Evolutionary conservation across 1,140 invertebrate genomes (phyloP).

Genomic region (Agrilus planipennis): DNA sequence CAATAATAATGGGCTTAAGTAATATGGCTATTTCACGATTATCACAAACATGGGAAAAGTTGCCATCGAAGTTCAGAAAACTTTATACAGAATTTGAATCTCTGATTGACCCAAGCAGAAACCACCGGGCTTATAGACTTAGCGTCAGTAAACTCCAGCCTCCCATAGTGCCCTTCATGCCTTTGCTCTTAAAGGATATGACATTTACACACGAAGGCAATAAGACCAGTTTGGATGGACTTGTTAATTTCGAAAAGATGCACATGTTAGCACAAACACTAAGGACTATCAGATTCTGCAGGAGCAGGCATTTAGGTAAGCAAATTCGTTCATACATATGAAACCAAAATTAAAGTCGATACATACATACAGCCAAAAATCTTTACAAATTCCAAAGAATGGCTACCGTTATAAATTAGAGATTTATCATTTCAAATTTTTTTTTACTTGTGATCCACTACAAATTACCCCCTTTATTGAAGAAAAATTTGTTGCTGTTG

Average conservation of each 20-base stretch:
- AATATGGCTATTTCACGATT: constrained; percentile 73
- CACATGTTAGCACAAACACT: constrained; percentile 79
- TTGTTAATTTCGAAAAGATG: constrained; percentile 89
- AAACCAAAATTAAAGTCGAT: not conserved
- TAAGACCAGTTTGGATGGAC: constrained; percentile 67
- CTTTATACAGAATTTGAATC: constrained; percentile 74
- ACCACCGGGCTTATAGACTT: constrained; percentile 66
- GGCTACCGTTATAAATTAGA: too few species aligned
- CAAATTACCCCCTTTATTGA: too few species aligned
- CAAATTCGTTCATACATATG: not conserved
- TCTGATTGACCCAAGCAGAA: constrained; percentile 74
- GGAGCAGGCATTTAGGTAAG: constrained; percentile 56
- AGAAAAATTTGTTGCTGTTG: too few species aligned
- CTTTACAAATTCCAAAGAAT: not conserved
- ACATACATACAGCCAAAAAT: not conserved
- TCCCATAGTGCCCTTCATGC: constrained; percentile 79
- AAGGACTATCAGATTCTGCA: constrained; percentile 62
- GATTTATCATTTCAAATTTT: too few species aligned
- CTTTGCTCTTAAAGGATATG: constrained; percentile 77
- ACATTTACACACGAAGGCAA: constrained; percentile 87
- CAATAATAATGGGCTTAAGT: constrained; percentile 74
- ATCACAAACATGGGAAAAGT: constrained; percentile 73
- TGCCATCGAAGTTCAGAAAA: constrained; percentile 69
- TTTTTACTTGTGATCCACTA: too few species aligned
- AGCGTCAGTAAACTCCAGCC: constrained; percentile 65